phyloP scores from a whole-genome alignment of 2,888 invertebrate genomes.

The Heliconius charithonia region DNA sequence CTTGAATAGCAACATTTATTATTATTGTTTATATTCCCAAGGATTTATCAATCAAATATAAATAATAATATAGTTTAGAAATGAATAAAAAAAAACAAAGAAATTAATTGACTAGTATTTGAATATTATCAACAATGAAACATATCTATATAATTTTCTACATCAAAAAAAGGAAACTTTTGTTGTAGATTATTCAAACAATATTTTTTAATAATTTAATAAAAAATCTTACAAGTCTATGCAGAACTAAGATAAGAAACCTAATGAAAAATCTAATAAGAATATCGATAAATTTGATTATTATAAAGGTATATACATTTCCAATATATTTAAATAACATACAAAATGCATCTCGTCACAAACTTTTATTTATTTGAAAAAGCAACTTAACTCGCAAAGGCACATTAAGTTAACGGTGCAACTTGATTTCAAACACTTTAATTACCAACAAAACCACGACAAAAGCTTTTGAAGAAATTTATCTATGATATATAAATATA shows the following conservation, averaged over 20 bases:
- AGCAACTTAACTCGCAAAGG: neutral
- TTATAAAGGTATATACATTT: neutral
- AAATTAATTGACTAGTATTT: neutral
- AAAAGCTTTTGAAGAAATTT: constrained; percentile 1
- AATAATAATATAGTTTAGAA: neutral
- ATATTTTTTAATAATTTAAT: neutral
- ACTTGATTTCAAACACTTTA: neutral
- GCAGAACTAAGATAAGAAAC: neutral
- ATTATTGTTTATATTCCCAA: neutral
- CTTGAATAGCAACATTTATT: constrained; percentile 14
- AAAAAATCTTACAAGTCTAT: neutral
- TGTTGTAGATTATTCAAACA: neutral
- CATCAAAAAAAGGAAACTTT: no score
- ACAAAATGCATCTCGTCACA: neutral
- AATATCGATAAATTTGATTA: neutral
- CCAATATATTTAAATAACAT: neutral
- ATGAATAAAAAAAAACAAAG: neutral
- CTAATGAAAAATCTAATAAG: neutral
- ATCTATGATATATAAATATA: neutral
- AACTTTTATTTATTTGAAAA: neutral
- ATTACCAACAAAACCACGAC: neutral
- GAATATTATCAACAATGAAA: neutral
- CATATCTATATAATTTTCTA: neutral
- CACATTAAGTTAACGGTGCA: neutral
- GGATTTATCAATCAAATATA: neutral